These are phyloP conservation scores for Pycnomerus fuliginosus DNA, from an alignment of 2,888 invertebrate genomes.

Conservation along the genomic window DNA sequence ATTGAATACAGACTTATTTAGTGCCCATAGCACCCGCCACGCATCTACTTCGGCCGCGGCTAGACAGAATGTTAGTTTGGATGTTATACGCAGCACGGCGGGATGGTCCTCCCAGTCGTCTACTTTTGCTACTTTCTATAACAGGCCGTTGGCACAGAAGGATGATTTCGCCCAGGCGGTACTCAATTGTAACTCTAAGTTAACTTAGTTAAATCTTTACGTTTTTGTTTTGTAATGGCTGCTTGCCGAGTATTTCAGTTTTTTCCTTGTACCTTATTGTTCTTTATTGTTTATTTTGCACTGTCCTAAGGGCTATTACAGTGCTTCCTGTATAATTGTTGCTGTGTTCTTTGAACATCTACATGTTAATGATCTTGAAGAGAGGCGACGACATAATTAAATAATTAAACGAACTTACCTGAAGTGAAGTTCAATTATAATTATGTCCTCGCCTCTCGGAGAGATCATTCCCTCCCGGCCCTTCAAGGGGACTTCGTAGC, in stretches of 20 bases:
- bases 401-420: constrained; percentile 17
- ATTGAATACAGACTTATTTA: constrained; percentile 24
- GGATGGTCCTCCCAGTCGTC: constrained; percentile 25
- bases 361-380: constrained; percentile 9
- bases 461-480: too few species aligned
- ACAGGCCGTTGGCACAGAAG: too few species aligned
- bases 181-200: too few species aligned
- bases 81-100: constrained; percentile 25
- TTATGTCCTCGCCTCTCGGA: too few species aligned
- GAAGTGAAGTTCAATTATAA: constrained; percentile 21
- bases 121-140: constrained; percentile 25
- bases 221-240: background rate
- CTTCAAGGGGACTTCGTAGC: too few species aligned
- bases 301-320: background rate
- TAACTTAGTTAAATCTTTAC: too few species aligned
- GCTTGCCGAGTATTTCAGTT: background rate
- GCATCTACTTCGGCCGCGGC: constrained; percentile 30
- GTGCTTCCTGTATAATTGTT: background rate
- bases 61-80: constrained; percentile 20
- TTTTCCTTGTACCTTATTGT: background rate
- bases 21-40: constrained; percentile 28
- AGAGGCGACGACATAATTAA: constrained; percentile 17
- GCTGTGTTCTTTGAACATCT: constrained; percentile 8
- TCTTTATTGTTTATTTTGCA: background rate
- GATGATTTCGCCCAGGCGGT: background rate